Evolutionary conservation across 2,797 vertebrate species (phyloP).

Genomic region (Mastacembelus armatus): DNA sequence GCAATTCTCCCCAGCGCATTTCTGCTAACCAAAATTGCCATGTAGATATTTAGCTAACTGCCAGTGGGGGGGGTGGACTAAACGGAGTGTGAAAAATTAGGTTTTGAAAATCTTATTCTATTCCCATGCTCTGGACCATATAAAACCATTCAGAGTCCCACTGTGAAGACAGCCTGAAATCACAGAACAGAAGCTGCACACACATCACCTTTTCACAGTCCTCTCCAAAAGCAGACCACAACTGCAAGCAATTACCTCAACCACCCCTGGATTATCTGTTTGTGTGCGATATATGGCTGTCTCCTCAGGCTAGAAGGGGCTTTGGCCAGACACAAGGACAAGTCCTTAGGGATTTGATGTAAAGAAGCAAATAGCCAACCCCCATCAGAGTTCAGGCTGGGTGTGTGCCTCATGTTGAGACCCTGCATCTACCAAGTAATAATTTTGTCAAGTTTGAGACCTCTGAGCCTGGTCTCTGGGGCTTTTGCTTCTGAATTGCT

Average conservation of each 20-base stretch:
- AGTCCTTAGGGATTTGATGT: slow-evolving; percentile 53
- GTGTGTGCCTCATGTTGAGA: slow-evolving; percentile 38
- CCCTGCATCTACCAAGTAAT: slow-evolving; percentile 41
- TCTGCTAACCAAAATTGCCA: slow-evolving; percentile 69
- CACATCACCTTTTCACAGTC: slow-evolving; percentile 66
- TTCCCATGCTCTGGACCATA: slow-evolving; percentile 30
- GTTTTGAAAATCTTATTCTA: slow-evolving; percentile 54
- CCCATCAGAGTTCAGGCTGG: slow-evolving; percentile 37
- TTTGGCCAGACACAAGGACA: slow-evolving; percentile 49
- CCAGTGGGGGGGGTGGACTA: slow-evolving; percentile 30
- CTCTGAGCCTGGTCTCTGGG: slow-evolving; percentile 27
- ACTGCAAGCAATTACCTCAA: slow-evolving; percentile 83
- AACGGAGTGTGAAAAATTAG: slow-evolving; percentile 49
- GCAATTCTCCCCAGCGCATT: slow-evolving; percentile 48
- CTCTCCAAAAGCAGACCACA: slow-evolving; percentile 61
- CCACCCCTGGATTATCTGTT: slow-evolving; percentile 73
- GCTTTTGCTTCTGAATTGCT: slow-evolving; percentile 21
- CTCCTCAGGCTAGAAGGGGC: slow-evolving; percentile 60
- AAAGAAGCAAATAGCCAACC: slow-evolving; percentile 41
- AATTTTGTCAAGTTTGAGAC: slow-evolving; percentile 42
- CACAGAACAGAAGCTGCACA: slow-evolving; percentile 68
- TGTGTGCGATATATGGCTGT: slow-evolving; percentile 52
- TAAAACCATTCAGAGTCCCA: slow-evolving; percentile 36
- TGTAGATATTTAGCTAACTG: slow-evolving; percentile 63
- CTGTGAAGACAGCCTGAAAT: slow-evolving; percentile 59